Evolutionary conservation across 1,140 invertebrate genomes (phyloP), one percentile per base, ranked within the genome.

Genomic region (Leptinotarsa texana): DNA sequence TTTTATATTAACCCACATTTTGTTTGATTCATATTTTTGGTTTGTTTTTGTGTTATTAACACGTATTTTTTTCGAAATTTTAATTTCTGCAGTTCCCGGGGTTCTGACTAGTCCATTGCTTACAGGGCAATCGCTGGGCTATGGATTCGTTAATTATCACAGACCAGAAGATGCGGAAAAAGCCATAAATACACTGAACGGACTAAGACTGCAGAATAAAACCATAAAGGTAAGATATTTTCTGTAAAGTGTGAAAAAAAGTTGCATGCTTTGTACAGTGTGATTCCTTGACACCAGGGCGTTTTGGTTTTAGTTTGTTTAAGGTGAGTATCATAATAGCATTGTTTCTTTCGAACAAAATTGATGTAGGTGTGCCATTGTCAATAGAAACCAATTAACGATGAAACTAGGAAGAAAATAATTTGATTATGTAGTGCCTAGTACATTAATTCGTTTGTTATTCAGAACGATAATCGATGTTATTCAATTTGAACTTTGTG

Each of bases 101-200:
- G 78, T 81, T 81, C 76, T 80, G 75, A 80, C 78, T 81, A 80
- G 81, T 82, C 78, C 81, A 78, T 82, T 82, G 79, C 81, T 84
- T 85, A 80, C 89, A 97, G 98, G 97, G 83, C 98, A 99, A 89
- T 98, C 96, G 88, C 91, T 99, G 80, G 98, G 98, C 77, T 99
- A 99, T 87, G 98, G 98, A 79, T 99, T 99, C 87, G 98, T 99
- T 77, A 99, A 99, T 89, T 99, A 99, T 87, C 95, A 98, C 84
- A 91, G 95, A 81, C 91, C 95, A 69, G 96, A 98, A 88, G 97
- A 99, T 89, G 98, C 98, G 57, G 95, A 98, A 86, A 98, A 98
- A 87, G 98, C 98, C 69, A 98, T 99, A 84, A 95, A 95, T 86
- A 97, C 96, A 51, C 90, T 99, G 77, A 99, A 99, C 88, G 97